These are phyloP conservation scores for Nymphalis polychloros DNA, from an alignment of 2,888 invertebrate species.

Conservation along the genomic window DNA sequence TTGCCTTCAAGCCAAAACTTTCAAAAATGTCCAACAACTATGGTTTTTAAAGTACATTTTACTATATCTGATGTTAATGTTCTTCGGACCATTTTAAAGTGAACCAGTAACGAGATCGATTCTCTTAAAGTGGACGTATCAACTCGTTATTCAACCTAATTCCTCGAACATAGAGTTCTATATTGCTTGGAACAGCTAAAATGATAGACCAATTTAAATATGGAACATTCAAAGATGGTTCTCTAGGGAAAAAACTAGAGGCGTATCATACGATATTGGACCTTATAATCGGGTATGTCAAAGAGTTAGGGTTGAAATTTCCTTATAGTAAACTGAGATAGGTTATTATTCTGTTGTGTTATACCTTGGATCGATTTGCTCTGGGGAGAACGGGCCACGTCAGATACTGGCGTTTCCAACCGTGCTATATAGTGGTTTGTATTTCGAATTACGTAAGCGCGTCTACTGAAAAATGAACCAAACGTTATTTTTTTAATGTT, in stretches of 20 bases:
- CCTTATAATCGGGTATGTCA: constrained; percentile 29
- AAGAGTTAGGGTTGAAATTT: constrained; percentile 44
- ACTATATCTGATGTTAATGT: constrained; percentile 34
- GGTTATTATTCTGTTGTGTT: constrained; percentile 49
- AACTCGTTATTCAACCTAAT: constrained; percentile 44
- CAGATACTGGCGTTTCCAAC: constrained; percentile 56
- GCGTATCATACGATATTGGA: constrained; percentile 48
- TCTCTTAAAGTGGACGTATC: constrained; percentile 61
- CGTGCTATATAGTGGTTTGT: constrained; percentile 38
- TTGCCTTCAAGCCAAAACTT: constrained; percentile 43
- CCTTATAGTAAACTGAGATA: constrained; percentile 45
- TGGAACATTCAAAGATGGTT: constrained; percentile 78
- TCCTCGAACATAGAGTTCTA: constrained; percentile 26
- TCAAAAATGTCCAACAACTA: not conserved
- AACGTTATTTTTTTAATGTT: not conserved
- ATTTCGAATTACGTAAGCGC: constrained; percentile 27
- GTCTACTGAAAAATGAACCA: not conserved
- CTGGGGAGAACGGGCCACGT: constrained; percentile 65
- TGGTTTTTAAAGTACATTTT: constrained; percentile 44
- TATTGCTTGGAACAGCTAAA: constrained; percentile 43
- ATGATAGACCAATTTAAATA: constrained; percentile 76
- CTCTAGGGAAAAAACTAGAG: constrained; percentile 76
- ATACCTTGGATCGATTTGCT: constrained; percentile 72
- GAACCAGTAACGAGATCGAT: constrained; percentile 71
- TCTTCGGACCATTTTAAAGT: constrained; percentile 50